Evolutionary conservation across 2,113 vertebrate genomes (phyloP), one percentile per base, ranked within the genome.

Genomic region (Balaenoptera acutorostrata): DNA sequence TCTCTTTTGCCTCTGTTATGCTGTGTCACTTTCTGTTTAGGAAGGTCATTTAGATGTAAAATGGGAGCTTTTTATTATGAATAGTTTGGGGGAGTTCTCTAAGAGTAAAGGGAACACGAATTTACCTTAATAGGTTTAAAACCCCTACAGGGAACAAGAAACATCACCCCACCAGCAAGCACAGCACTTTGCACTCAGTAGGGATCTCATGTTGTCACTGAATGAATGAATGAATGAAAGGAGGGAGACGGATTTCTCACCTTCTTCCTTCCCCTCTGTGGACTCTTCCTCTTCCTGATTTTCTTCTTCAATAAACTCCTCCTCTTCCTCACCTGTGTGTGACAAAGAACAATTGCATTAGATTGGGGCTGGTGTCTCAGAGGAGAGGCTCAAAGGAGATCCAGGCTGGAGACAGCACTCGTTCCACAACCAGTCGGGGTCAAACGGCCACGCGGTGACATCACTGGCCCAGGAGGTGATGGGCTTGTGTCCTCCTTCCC

Each of bases 271-370:
- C 71, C 41, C 98, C 81, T 98, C 98, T 9, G 98, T 97, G 14
- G 36, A 85, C 8, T 44, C 71, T 0, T 97, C 97, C 74, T 98
- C 98, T 71, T 98, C 98, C 55, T 89, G 92, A 14, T 97, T 97
- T 49, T 98, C 98, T n/a, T 98, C 99, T 44, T 98, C 98, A 7
- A 96, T 97, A 1, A 98, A 98, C 14, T 99, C 99, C 74, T 99
- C 99, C 0, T 98, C 98, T 25, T 98, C 98, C 81, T 99, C 99
- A 1, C 98, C 98, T 99, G 94, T 66, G 49, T 87, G 55, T 1
- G 69, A 93, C 39, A 87, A 94, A 92, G 88, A 94, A 11, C 31
- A 21, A 4, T 1, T 10, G 68, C 49, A 31, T 97, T 55, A 85
- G 46, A 41, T 81, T 23, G 49, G 64, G 85, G 41, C 72, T 18